These are phyloP conservation scores for Lepidurus packardi DNA, from an alignment of 1,140 invertebrate species.

Conservation along the genomic window DNA sequence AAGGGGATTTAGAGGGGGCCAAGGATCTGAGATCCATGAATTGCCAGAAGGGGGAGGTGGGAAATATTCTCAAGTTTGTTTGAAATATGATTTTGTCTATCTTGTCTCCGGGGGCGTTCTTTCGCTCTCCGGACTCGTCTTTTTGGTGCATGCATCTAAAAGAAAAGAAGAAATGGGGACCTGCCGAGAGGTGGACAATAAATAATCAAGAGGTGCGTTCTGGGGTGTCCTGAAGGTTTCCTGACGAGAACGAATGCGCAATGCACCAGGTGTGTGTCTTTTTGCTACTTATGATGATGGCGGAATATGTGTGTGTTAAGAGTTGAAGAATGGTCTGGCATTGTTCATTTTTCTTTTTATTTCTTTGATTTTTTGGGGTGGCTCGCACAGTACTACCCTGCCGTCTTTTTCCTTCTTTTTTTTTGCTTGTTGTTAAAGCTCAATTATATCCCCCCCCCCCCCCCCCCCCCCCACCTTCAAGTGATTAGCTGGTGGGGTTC, in stretches of 20 bases:
- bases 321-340: not conserved
- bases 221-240: not conserved
- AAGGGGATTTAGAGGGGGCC: too few species aligned
- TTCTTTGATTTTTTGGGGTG: not conserved
- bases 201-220: not conserved
- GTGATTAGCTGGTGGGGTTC: conserved; percentile 5
- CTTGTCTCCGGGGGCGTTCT: not conserved
- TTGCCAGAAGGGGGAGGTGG: not conserved
- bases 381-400: too few species aligned
- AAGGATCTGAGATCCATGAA: too few species aligned
- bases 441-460: too few species aligned
- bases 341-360: not conserved
- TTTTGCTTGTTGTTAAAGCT: not conserved
- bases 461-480: too few species aligned
- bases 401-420: not conserved
- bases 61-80: not conserved
- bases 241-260: not conserved
- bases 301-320: not conserved
- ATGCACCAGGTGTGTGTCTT: not conserved
- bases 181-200: not conserved
- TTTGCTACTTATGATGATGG: too few species aligned
- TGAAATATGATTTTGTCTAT: not conserved
- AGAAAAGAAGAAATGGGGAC: too few species aligned
- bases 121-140: not conserved
- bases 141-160: too few species aligned